Conservation (phyloP, 2,888 invertebrate species). For the Caenorhabditis auriculariae region DNA sequence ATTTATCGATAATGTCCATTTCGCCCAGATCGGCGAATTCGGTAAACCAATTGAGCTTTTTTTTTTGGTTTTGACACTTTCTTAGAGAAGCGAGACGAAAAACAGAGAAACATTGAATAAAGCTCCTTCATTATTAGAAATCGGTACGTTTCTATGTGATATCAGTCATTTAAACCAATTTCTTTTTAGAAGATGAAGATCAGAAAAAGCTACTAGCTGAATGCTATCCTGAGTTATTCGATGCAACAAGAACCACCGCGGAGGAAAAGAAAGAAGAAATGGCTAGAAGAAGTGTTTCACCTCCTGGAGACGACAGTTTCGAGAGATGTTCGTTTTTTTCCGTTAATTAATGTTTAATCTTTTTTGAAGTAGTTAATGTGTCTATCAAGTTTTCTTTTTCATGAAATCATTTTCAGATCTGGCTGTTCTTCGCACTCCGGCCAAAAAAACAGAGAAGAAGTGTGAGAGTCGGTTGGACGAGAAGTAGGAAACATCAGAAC, state of each 20-base stretch:
- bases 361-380: no score
- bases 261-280: background rate
- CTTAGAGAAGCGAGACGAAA: background rate
- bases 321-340: no score
- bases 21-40: background rate
- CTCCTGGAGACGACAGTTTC: no score
- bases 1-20: conserved; percentile 26
- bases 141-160: no score
- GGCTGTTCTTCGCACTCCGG: no score
- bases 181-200: conserved; percentile 17
- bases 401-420: no score
- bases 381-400: no score
- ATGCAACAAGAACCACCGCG: conserved; percentile 2
- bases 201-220: conserved; percentile 11
- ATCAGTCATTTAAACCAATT: no score
- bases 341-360: background rate
- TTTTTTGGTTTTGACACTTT: no score
- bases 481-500: background rate
- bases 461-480: background rate
- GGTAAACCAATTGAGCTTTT: background rate
- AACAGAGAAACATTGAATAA: no score
- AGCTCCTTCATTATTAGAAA: no score
- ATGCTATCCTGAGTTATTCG: conserved; percentile 27
- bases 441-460: background rate
- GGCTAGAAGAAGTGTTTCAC: background rate